Conservation (phyloP, 1,140 invertebrate genomes). For the Orius insidiosus region DNA sequence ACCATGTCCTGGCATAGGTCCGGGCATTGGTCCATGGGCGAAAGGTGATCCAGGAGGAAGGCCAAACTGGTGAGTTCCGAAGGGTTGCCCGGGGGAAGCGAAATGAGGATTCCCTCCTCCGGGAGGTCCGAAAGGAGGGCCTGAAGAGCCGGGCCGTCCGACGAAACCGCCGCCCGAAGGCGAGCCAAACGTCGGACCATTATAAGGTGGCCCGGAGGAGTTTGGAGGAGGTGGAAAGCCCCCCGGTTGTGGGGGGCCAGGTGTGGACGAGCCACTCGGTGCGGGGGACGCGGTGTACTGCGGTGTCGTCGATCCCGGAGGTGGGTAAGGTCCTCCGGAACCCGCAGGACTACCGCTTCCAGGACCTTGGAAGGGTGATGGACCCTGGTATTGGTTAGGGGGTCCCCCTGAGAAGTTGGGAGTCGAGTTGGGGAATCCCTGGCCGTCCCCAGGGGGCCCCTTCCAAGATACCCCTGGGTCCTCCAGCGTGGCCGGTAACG, state of each 20-base stretch:
- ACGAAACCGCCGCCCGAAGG: constrained; percentile 42
- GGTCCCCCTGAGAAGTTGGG: constrained; percentile 30
- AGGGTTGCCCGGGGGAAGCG: constrained; percentile 40
- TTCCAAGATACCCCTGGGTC: constrained; percentile 47
- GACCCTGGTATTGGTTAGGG: constrained; percentile 38
- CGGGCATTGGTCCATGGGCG: constrained; percentile 35
- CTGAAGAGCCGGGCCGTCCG: constrained; percentile 45
- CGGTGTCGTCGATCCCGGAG: constrained; percentile 45
- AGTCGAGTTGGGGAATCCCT: constrained; percentile 36
- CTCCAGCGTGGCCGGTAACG: constrained; percentile 48
- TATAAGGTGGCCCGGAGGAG: constrained; percentile 41
- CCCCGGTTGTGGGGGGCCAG: constrained; percentile 41
- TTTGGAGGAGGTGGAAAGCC: constrained; percentile 42
- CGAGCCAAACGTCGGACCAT: constrained; percentile 48
- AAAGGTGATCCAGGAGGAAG: constrained; percentile 52
- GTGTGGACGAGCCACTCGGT: constrained; percentile 55
- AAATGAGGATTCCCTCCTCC: constrained; percentile 44
- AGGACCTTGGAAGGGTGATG: constrained; percentile 38
- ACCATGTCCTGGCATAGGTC: constrained; percentile 22
- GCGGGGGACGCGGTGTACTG: constrained; percentile 58
- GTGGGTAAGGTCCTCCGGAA: constrained; percentile 40
- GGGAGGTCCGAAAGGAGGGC: constrained; percentile 41
- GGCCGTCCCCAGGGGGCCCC: constrained; percentile 42
- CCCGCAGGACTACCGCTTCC: constrained; percentile 44
- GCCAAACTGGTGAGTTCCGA: constrained; percentile 42